A percentile compares a stretch with the other conserved stretches of the same genome.
Conservation (phyloP, 2,113 vertebrate genomes). For the Shinisaurus crocodilurus region DNA sequence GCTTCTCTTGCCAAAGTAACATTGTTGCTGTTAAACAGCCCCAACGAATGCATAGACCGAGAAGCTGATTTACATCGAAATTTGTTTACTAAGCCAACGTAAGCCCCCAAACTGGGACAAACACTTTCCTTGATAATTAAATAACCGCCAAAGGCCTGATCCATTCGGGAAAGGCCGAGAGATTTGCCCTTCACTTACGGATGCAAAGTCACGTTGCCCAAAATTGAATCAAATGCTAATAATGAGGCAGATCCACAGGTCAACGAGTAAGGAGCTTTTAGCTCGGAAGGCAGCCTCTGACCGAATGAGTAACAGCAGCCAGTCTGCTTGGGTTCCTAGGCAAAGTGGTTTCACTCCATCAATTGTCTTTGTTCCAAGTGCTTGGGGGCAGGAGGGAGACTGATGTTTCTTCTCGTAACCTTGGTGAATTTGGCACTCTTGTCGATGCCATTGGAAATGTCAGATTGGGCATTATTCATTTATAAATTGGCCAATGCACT, state of each 20-base stretch:
- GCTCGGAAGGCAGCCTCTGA: slow-evolving; percentile 66
- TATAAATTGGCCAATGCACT: slow-evolving; percentile 53
- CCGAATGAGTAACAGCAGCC: slow-evolving; percentile 69
- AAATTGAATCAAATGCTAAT: slow-evolving; percentile 76
- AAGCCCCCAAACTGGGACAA: slow-evolving; percentile 72
- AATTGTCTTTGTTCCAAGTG: slow-evolving; percentile 64
- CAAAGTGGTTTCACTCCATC: slow-evolving; percentile 69
- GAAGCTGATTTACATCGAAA: slow-evolving; percentile 71
- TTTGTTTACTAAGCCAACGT: slow-evolving; percentile 75
- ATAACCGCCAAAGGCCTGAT: slow-evolving; percentile 70
- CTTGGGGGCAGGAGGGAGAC: slow-evolving; percentile 37
- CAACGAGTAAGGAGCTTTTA: slow-evolving; percentile 75
- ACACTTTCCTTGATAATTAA: slow-evolving; percentile 73
- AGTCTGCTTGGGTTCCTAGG: slow-evolving; percentile 57
- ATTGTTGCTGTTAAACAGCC: slow-evolving; percentile 61
- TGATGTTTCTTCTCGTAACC: slow-evolving; percentile 70
- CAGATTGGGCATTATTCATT: slow-evolving; percentile 57
- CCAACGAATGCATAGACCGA: slow-evolving; percentile 74
- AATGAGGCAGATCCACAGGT: slow-evolving; percentile 71
- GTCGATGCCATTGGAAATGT: slow-evolving; percentile 57
- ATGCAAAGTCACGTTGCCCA: slow-evolving; percentile 74
- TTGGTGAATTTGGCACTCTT: slow-evolving; percentile 64
- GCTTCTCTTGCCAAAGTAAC: slow-evolving; percentile 70
- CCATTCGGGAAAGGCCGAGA: slow-evolving; percentile 67
- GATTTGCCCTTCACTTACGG: slow-evolving; percentile 67